phyloP scores from a whole-genome alignment of 2,797 vertebrate species.

The Ctenosaura bakeri region DNA sequence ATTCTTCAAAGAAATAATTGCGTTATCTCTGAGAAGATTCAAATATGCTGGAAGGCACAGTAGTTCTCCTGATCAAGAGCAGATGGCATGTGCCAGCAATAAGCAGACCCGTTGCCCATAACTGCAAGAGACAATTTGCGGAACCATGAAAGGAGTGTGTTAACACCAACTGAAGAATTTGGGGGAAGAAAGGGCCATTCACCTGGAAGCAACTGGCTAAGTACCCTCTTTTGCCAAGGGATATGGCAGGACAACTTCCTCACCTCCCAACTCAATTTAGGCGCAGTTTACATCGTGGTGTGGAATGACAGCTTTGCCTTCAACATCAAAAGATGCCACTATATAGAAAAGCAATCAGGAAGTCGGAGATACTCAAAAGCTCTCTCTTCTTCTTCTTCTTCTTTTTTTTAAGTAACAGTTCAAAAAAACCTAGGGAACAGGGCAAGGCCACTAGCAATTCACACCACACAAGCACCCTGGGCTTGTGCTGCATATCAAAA shows the following conservation, averaged over 20 bases:
- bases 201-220: not conserved
- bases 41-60: not conserved
- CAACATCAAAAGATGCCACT: constrained; percentile 42
- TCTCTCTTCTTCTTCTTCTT: no score
- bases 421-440: constrained; percentile 21
- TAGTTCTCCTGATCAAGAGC: not conserved
- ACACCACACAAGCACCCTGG: constrained; percentile 4
- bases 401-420: not conserved
- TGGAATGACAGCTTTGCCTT: constrained; percentile 12
- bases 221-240: not conserved
- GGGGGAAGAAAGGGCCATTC: not conserved
- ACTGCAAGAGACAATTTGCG: not conserved
- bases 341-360: constrained; percentile 41
- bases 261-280: constrained; percentile 29
- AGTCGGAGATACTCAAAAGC: constrained; percentile 26
- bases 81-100: constrained; percentile 38
- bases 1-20: no score
- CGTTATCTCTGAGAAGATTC: no score
- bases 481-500: constrained; percentile 47
- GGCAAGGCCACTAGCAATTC: constrained; percentile 23
- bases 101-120: not conserved
- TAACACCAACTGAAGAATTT: not conserved
- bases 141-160: constrained; percentile 20
- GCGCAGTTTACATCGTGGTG: constrained; percentile 31
- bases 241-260: constrained; percentile 14